A percentile compares a stretch with the other conserved stretches of the same genome.
Conservation (phyloP, 2,888 invertebrate species). For the Pegoplata infirma region DNA sequence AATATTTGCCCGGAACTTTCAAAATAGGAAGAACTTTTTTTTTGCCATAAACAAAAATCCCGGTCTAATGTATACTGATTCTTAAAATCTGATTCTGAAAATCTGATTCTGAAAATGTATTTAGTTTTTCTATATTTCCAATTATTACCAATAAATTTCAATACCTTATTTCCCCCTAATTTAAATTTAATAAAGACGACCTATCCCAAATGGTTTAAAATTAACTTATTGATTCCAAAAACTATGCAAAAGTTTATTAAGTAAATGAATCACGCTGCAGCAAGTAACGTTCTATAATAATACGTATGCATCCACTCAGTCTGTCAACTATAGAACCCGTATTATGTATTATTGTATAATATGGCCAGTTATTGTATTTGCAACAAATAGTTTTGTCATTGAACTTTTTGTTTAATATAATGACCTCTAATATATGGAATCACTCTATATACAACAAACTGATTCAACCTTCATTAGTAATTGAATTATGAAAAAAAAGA, state of each 20-base stretch:
- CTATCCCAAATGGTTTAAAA: no score
- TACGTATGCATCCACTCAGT: neutral
- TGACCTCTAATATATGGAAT: constrained; percentile 57
- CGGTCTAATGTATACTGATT: no score
- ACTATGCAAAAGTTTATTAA: constrained; percentile 7
- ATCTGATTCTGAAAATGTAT: no score
- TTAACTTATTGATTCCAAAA: constrained; percentile 40
- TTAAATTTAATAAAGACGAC: no score
- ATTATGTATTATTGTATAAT: constrained; percentile 6
- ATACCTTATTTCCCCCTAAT: no score
- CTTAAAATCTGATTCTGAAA: no score
- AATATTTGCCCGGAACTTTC: no score
- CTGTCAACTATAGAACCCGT: constrained; percentile 13
- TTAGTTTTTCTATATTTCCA: no score
- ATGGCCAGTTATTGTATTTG: constrained; percentile 34
- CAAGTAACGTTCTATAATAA: neutral
- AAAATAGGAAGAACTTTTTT: no score
- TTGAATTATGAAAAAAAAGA: constrained; percentile 55
- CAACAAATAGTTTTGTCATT: constrained; percentile 54
- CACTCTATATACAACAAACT: constrained; percentile 39
- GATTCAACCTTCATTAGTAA: constrained; percentile 62
- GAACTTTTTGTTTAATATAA: constrained; percentile 58
- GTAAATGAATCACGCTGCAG: constrained; percentile 24
- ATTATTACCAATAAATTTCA: no score
- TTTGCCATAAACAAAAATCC: no score